Evolutionary conservation across 2,113 vertebrate genomes (phyloP).

Genomic region (Rhombomys opimus): DNA sequence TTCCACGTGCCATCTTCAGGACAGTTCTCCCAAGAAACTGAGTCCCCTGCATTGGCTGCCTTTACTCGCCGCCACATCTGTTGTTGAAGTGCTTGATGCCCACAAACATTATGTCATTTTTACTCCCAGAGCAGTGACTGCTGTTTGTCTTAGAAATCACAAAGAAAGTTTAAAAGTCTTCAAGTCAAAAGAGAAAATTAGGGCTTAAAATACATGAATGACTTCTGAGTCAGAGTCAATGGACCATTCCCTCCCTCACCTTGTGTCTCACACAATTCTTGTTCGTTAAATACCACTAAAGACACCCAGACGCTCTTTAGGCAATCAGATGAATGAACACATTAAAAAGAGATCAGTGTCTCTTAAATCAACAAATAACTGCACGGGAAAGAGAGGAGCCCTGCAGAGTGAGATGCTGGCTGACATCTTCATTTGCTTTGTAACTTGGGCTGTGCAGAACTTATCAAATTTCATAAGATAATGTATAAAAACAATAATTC

Average conservation of each 20-base stretch:
- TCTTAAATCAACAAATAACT: conserved; percentile 47
- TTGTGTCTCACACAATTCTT: not conserved
- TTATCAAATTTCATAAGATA: conserved; percentile 27
- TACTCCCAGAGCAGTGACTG: not conserved
- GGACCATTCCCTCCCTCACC: not conserved
- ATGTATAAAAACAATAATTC: not conserved
- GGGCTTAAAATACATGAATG: conserved; percentile 52
- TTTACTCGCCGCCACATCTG: not conserved
- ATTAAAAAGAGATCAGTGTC: conserved; percentile 57
- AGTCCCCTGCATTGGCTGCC: not conserved
- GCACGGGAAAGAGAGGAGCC: not conserved
- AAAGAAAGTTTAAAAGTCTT: conserved; percentile 49
- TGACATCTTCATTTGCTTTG: no score
- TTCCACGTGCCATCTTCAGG: not conserved
- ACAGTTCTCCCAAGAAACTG: not conserved
- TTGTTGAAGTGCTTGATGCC: not conserved
- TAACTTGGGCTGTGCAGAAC: not conserved
- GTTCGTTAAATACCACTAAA: conserved; percentile 54
- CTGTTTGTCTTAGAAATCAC: conserved; percentile 41
- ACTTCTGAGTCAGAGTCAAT: conserved; percentile 21
- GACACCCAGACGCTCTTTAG: conserved; percentile 37
- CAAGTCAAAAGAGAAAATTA: conserved; percentile 5
- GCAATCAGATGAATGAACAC: conserved; percentile 50
- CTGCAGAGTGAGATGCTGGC: no score
- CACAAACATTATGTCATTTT: not conserved